Evolutionary conservation across 2,888 invertebrate species (phyloP).

Genomic region (Trissolcus brochymenae): DNA sequence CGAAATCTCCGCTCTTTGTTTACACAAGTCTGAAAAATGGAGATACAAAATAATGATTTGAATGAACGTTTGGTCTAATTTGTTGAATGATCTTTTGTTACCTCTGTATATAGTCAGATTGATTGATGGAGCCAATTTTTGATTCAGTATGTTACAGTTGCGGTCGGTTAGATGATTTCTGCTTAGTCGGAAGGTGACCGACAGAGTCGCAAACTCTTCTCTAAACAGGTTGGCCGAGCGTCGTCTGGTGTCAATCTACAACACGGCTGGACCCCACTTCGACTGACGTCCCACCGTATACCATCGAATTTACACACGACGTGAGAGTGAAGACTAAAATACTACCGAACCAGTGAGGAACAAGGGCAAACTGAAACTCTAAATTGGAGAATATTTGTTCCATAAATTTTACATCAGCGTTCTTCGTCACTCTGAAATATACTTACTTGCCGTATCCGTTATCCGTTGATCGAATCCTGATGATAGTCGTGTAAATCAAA

Average conservation of each 20-base stretch:
- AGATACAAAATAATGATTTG: not conserved
- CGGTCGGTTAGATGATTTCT: conserved; percentile 1
- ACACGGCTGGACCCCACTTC: conserved; percentile 65
- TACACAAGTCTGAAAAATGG: not conserved
- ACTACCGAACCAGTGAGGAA: conserved; percentile 25
- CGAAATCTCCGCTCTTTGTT: not conserved
- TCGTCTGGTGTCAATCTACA: conserved; percentile 65
- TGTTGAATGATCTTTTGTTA: not conserved
- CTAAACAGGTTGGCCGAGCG: conserved; percentile 60
- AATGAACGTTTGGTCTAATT: not conserved
- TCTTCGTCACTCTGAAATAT: not conserved
- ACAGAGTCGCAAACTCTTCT: conserved; percentile 28
- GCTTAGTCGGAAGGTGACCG: conserved; percentile 21
- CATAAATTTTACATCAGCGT: too few relatives aligned
- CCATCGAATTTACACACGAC: conserved; percentile 16
- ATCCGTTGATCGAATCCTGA: too few relatives aligned
- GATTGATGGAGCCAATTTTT: too few relatives aligned
- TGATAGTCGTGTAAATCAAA: not conserved
- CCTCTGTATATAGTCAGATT: too few relatives aligned
- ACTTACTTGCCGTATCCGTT: too few relatives aligned
- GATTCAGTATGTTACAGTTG: too few relatives aligned
- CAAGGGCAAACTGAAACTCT: conserved; percentile 32
- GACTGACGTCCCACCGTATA: conserved; percentile 44
- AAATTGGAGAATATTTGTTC: too few relatives aligned
- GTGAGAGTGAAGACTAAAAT: conserved; percentile 35